Evolutionary conservation across 2,888 invertebrate species (phyloP).

Genomic region (Clitarchus hookeri): DNA sequence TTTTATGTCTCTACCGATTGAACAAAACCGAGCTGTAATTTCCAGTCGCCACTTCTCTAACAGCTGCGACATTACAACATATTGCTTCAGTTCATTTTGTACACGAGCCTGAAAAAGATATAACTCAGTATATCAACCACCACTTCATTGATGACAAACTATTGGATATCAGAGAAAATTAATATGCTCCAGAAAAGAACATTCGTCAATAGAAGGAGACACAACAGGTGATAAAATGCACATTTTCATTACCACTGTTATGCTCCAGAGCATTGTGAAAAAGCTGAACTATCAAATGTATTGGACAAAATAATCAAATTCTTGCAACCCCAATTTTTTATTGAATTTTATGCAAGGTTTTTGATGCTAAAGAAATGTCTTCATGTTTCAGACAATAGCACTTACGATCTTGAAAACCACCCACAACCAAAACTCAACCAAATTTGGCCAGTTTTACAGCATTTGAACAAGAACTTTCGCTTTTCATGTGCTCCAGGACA

Average conservation of each 20-base stretch:
- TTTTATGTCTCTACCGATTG: too few relatives aligned
- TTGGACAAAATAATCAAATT: neutral
- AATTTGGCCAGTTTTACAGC: neutral
- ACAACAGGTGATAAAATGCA: neutral
- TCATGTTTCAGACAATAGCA: neutral
- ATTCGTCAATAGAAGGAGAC: neutral
- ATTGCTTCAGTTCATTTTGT: constrained; percentile 17
- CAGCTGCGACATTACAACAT: too few relatives aligned
- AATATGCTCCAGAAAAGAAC: neutral
- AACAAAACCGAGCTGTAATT: too few relatives aligned
- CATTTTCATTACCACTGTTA: neutral
- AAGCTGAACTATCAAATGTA: neutral
- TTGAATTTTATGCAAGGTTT: neutral
- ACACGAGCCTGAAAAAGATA: neutral
- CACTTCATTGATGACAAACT: neutral
- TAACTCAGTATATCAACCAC: neutral
- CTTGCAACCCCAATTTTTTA: neutral
- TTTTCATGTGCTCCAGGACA: neutral
- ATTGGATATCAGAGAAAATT: neutral
- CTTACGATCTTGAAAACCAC: neutral
- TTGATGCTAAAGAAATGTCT: neutral
- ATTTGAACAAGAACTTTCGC: neutral
- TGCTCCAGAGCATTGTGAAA: neutral
- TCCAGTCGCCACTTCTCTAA: too few relatives aligned
- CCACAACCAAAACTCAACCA: neutral